Conservation (phyloP, 1,140 invertebrate genomes). For the Trachymyrmex cornetzi region DNA sequence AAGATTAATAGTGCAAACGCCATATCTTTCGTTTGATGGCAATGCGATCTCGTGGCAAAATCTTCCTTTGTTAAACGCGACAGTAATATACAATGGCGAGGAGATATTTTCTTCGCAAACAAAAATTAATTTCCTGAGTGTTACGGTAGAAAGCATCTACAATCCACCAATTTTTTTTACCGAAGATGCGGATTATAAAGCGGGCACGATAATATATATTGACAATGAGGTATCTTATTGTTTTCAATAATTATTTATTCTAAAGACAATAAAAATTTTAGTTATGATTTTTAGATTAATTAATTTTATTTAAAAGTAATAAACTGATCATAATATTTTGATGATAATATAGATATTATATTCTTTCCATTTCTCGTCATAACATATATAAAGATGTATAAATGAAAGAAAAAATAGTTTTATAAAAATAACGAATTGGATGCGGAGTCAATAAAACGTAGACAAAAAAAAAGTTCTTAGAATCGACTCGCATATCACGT, state of each 20-base stretch:
- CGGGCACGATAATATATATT: slow-evolving; percentile 68
- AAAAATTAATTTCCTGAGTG: slow-evolving; percentile 70
- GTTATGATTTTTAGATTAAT: background rate
- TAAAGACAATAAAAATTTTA: background rate
- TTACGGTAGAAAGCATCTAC: slow-evolving; percentile 79
- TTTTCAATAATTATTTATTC: background rate
- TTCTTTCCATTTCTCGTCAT: background rate
- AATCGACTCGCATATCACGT: too few species aligned
- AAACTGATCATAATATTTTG: background rate
- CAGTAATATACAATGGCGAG: slow-evolving; percentile 8
- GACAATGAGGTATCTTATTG: slow-evolving; percentile 58
- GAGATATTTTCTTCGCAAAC: slow-evolving; percentile 48
- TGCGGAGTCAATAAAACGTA: background rate
- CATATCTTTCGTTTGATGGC: slow-evolving; percentile 58
- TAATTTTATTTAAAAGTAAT: background rate
- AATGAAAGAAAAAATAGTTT: background rate
- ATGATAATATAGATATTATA: background rate
- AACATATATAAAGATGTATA: background rate
- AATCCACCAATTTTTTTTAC: slow-evolving; percentile 72
- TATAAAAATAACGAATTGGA: background rate
- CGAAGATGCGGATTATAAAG: slow-evolving; percentile 70
- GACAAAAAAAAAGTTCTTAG: background rate
- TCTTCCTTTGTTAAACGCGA: slow-evolving; percentile 71
- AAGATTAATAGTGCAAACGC: slow-evolving; percentile 74
- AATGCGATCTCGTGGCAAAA: slow-evolving; percentile 73